Percentiles rank a stretch among this genome's conserved stretches.
Conservation (phyloP, 2,797 vertebrate species). For the Octomys mimax region DNA sequence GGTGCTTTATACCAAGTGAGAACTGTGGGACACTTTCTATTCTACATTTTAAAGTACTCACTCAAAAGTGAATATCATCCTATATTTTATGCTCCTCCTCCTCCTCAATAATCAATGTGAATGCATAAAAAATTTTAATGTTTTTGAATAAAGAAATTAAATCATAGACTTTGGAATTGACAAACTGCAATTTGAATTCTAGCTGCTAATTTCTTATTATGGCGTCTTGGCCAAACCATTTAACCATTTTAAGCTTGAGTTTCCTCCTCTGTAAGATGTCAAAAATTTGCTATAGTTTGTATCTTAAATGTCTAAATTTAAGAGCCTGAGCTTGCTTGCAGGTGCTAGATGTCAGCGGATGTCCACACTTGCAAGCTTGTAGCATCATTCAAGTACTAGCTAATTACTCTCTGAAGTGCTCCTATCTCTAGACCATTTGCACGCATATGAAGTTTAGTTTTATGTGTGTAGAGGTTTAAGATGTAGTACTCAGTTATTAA, state of each 20-base stretch:
- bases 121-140: background rate
- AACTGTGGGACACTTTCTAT: background rate
- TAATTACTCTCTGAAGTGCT: background rate
- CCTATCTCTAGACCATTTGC: background rate
- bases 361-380: background rate
- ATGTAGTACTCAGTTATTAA: background rate
- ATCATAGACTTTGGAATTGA: background rate
- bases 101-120: background rate
- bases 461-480: background rate
- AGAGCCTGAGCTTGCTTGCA: background rate
- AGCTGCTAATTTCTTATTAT: background rate
- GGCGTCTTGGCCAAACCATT: background rate
- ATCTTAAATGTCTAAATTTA: background rate
- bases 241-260: background rate
- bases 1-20: background rate
- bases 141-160: background rate
- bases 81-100: background rate
- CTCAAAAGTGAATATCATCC: conserved; percentile 3
- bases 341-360: background rate
- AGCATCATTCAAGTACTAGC: background rate
- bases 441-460: background rate
- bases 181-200: background rate
- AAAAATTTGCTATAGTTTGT: background rate
- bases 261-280: background rate
- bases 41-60: background rate